These are phyloP conservation scores for Nycticebus coucang DNA, from an alignment of 2,113 vertebrate species.

Conservation along the genomic window DNA sequence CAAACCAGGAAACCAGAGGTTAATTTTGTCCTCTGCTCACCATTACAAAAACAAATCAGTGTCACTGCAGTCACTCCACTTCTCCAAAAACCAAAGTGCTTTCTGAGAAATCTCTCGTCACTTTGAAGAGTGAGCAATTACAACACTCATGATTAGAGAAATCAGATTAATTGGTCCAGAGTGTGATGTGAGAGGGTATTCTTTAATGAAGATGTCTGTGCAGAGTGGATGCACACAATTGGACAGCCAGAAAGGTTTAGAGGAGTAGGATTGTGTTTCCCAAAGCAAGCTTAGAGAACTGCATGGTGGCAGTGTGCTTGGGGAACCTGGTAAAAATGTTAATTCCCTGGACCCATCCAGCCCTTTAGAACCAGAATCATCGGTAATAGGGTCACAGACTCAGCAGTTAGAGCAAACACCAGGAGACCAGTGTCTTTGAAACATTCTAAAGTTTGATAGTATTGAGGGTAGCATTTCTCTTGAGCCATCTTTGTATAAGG, in stretches of 20 bases:
- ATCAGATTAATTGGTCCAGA: slow-evolving; percentile 65
- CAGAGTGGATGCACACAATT: slow-evolving; percentile 15
- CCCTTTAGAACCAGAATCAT: neutral
- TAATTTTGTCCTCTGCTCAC: slow-evolving; percentile 61
- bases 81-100: slow-evolving; percentile 65
- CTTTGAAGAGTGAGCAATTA: slow-evolving; percentile 68
- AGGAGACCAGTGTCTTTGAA: neutral
- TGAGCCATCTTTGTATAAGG: neutral
- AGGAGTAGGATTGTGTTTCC: neutral
- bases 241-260: neutral
- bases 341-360: neutral
- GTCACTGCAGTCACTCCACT: slow-evolving; percentile 53
- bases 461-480: neutral
- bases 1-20: slow-evolving; percentile 60
- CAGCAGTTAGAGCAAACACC: neutral
- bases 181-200: slow-evolving; percentile 50
- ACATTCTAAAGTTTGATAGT: neutral
- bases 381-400: neutral
- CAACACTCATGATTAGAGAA: slow-evolving; percentile 69
- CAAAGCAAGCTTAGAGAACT: neutral
- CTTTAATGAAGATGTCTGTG: slow-evolving; percentile 45
- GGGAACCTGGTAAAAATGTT: neutral
- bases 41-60: slow-evolving; percentile 65
- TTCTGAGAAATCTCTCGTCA: slow-evolving; percentile 70
- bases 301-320: neutral